Evolutionary conservation across 2,888 invertebrate species (phyloP).

Genomic region (Herminia tarsipennalis): DNA sequence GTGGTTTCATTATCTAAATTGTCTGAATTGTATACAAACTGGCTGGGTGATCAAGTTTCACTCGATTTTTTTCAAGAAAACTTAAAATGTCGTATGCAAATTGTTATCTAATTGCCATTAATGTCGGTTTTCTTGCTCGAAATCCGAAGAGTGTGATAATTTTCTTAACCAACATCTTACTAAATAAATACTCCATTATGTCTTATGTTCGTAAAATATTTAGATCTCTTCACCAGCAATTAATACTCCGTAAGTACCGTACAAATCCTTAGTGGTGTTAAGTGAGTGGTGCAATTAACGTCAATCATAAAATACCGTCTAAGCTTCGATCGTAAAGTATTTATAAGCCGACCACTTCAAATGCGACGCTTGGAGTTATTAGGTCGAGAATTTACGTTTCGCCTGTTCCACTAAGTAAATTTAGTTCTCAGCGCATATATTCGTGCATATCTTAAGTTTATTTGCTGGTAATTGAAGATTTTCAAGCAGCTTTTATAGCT

Average conservation of each 20-base stretch:
- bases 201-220: not conserved
- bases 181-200: not conserved
- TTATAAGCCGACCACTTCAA: slow-evolving; percentile 28
- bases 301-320: slow-evolving; percentile 49
- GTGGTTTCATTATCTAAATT: too few relatives aligned
- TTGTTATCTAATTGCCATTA: too few relatives aligned
- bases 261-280: slow-evolving; percentile 30
- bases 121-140: too few relatives aligned
- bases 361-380: slow-evolving; percentile 21
- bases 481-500: too few relatives aligned
- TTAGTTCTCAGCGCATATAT: not conserved
- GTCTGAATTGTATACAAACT: too few relatives aligned
- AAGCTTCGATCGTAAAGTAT: slow-evolving; percentile 34
- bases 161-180: not conserved
- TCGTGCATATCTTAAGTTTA: not conserved
- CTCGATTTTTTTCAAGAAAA: too few relatives aligned
- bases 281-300: slow-evolving; percentile 54
- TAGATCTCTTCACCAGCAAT: slow-evolving; percentile 2
- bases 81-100: too few relatives aligned
- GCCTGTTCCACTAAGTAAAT: not conserved
- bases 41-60: too few relatives aligned
- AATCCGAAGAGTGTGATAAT: too few relatives aligned
- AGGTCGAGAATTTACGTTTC: slow-evolving; percentile 14
- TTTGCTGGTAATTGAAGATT: not conserved
- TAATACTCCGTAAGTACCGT: slow-evolving; percentile 4